These are phyloP conservation scores for Coboldia fuscipes DNA, from an alignment of 1,140 invertebrate species.

Conservation along the genomic window DNA sequence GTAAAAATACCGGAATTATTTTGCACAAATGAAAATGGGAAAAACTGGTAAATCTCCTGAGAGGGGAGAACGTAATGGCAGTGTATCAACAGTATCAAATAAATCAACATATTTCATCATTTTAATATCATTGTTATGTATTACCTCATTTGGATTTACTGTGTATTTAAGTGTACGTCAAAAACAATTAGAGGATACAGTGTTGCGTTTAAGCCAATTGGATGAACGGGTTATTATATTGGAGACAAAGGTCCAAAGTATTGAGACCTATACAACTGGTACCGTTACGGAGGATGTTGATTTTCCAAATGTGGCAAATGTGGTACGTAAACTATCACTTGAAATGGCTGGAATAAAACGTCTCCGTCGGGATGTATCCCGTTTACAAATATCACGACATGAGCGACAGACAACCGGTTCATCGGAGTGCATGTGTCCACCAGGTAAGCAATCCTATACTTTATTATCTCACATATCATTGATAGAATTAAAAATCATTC, in stretches of 20 bases:
- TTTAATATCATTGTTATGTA: too few species aligned
- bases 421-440: constrained; percentile 8
- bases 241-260: constrained; percentile 9
- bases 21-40: too few species aligned
- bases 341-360: constrained; percentile 15
- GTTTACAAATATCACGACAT: constrained; percentile 16
- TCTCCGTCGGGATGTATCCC: constrained; percentile 17
- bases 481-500: too few species aligned
- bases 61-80: too few species aligned
- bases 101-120: too few species aligned
- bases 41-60: too few species aligned
- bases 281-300: neutral
- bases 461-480: too few species aligned
- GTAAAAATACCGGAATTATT: too few species aligned
- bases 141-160: constrained; percentile 17
- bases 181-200: constrained; percentile 13
- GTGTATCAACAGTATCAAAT: too few species aligned
- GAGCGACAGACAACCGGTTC: constrained; percentile 13
- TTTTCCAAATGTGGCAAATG: constrained; percentile 4
- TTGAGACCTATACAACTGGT: constrained; percentile 3
- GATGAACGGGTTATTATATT: constrained; percentile 17
- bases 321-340: constrained; percentile 5
- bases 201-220: constrained; percentile 14
- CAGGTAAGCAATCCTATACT: too few species aligned
- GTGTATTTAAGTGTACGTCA: constrained; percentile 16